Conservation (phyloP, 2,113 vertebrate species). For the Trogon melanurus region DNA sequence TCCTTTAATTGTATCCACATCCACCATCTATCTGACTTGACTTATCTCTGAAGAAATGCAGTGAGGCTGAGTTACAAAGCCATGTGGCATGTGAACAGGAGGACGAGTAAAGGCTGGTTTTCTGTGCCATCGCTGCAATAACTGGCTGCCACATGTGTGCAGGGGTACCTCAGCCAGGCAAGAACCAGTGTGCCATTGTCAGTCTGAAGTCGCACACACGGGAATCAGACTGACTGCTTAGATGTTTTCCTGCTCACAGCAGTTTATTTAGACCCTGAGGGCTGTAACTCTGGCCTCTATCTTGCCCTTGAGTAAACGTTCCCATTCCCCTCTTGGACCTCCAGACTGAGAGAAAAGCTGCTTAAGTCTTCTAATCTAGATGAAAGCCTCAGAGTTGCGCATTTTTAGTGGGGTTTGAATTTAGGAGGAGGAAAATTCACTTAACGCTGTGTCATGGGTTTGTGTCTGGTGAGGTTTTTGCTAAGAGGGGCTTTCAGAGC, state of each 20-base stretch:
- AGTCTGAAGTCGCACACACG: rapidly evolving
- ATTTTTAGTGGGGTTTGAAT: not conserved
- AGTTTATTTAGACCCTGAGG: not conserved
- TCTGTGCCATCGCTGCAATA: rapidly evolving
- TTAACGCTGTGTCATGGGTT: rapidly evolving
- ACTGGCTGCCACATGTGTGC: rapidly evolving
- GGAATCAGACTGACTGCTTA: not conserved
- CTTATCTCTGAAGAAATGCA: not conserved
- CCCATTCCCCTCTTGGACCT: not conserved
- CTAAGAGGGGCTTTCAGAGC: too few relatives aligned
- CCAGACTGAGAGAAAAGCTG: not conserved
- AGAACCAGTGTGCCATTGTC: rapidly evolving
- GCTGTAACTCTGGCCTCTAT: not conserved
- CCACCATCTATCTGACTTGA: not conserved
- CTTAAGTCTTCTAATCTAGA: not conserved
- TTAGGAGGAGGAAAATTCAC: not conserved
- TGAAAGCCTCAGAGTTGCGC: not conserved
- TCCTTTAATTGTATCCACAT: not conserved
- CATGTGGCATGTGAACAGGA: rapidly evolving
- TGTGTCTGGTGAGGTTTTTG: too few relatives aligned
- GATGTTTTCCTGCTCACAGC: not conserved
- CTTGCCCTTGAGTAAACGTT: not conserved
- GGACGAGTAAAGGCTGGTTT: not conserved
- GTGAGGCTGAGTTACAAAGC: not conserved
- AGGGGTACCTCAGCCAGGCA: rapidly evolving